Base-by-base conservation (phyloP, 2,113 vertebrate genomes). In the Zeus faber region DNA sequence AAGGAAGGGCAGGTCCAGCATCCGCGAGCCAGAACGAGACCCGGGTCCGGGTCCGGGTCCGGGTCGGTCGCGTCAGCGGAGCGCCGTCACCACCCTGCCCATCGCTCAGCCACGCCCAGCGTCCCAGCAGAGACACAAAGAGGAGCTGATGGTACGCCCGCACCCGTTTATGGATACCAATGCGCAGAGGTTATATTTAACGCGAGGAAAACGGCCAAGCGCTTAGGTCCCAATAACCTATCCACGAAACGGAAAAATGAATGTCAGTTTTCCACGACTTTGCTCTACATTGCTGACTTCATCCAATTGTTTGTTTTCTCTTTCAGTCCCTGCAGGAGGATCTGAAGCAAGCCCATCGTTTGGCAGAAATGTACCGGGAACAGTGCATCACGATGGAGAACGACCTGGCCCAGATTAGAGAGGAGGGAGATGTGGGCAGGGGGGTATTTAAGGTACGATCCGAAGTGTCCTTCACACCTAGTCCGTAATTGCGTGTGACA, bases 321-420 rank as follows among this genome's bases (percentile, higher is more conserved):
- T 0, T 49, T 76, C 45, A 98, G 95, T 83, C 74, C 1, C 55
- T 97, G 46, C 90, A 91, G 46, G 93, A 95, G 26, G 89, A 94
- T 10, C 73, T 98, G 9, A 70, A 72, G 31, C 94, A 98, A 80
- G 91, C 94, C 5, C 91, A 92, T 24, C 85, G 23, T 14, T 70
- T 98, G 26, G 92, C 95, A 1, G 87, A 79, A 76, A 97, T 97
- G 97, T 99, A 94, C 78, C 88, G 93, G 55, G 90, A 95, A 53
- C 97, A 99, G 84, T 98, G 95, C 46, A 77, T 98, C 35, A 72
- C 85, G 26, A 54, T 98, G 61, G 97, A 99, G 80, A 89, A 91
- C 3, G 91, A 98, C n/a, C 77, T 98, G 68, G 85, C 93, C 8
- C 91, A 83, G 58, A 90, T 93, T 65, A 89, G 89, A 67, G 97